phyloP scores from a whole-genome alignment of 2,888 invertebrate genomes.

The Blastobasis lacticolella region DNA sequence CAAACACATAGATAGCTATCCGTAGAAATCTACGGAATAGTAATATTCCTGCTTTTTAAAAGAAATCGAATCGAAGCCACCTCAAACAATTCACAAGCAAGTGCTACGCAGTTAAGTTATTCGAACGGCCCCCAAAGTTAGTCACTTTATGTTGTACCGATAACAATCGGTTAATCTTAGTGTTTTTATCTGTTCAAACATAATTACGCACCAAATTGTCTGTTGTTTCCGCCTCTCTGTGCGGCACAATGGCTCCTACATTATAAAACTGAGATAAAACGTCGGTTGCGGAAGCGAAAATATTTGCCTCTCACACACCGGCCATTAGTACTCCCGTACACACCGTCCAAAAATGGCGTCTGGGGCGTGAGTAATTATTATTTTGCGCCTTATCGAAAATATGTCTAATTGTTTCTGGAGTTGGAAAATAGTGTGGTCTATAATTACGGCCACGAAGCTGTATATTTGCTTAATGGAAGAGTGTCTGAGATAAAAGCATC shows the following conservation, averaged over 20 bases:
- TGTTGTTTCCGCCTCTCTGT: conserved; percentile 32
- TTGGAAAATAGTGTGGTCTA: conserved; percentile 61
- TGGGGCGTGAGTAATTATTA: conserved; percentile 46
- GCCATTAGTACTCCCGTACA: conserved; percentile 39
- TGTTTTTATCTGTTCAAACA: conserved; percentile 14
- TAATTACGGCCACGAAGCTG: conserved; percentile 65
- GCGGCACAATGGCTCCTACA: conserved; percentile 34
- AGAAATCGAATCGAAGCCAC: too few species aligned
- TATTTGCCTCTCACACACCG: conserved; percentile 46
- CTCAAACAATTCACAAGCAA: too few species aligned
- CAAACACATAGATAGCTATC: too few species aligned
- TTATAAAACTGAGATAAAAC: conserved; percentile 39
- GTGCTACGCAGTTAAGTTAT: too few species aligned
- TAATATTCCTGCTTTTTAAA: too few species aligned
- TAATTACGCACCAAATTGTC: conserved; percentile 20
- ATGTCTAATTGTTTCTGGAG: conserved; percentile 67
- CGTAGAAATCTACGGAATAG: too few species aligned
- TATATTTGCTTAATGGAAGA: conserved; percentile 73
- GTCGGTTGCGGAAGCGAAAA: conserved; percentile 45
- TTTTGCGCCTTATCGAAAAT: conserved; percentile 71
- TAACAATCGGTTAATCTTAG: too few species aligned
- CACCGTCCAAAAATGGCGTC: conserved; percentile 43
- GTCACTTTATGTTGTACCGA: too few species aligned
- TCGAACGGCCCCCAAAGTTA: too few species aligned
- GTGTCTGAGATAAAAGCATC: conserved; percentile 67